Evolutionary conservation across 1,140 invertebrate species (phyloP).

Genomic region (Bombus superbus): DNA sequence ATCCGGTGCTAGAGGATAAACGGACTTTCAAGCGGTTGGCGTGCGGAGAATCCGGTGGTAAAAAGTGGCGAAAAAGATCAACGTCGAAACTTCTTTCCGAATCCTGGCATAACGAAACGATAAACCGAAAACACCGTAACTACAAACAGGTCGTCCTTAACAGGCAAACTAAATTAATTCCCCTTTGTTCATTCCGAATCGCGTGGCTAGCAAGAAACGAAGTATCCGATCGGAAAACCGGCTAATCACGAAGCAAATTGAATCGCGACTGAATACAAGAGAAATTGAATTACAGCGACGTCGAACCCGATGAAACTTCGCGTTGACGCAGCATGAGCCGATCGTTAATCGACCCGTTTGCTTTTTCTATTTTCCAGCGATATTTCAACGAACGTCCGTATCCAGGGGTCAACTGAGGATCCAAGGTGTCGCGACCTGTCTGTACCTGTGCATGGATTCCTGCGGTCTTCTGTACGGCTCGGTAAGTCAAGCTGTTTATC

Average conservation of each 20-base stretch:
- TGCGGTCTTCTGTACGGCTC: constrained; percentile 92
- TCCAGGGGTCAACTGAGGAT: constrained; percentile 91
- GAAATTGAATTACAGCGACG: neutral
- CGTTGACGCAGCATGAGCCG: neutral
- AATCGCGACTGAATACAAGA: too few relatives aligned
- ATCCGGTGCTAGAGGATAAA: constrained; percentile 32
- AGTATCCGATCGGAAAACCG: neutral
- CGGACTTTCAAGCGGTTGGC: neutral
- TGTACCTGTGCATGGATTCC: constrained; percentile 93
- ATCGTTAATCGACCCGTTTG: neutral
- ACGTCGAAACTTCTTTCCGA: too few relatives aligned
- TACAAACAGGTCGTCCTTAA: too few relatives aligned
- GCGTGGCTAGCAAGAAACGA: neutral
- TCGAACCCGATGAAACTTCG: neutral
- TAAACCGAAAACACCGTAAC: too few relatives aligned
- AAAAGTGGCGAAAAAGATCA: too few relatives aligned
- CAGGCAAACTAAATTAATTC: neutral
- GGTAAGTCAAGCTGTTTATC: constrained; percentile 85
- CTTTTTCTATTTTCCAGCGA: constrained; percentile 86
- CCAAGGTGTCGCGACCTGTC: constrained; percentile 91
- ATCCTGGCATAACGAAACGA: too few relatives aligned
- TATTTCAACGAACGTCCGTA: constrained; percentile 90
- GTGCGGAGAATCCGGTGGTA: neutral
- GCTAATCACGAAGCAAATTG: neutral
- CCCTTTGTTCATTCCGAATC: neutral